Conservation (phyloP, 2,888 invertebrate genomes). For the Incurvaria masculella region DNA sequence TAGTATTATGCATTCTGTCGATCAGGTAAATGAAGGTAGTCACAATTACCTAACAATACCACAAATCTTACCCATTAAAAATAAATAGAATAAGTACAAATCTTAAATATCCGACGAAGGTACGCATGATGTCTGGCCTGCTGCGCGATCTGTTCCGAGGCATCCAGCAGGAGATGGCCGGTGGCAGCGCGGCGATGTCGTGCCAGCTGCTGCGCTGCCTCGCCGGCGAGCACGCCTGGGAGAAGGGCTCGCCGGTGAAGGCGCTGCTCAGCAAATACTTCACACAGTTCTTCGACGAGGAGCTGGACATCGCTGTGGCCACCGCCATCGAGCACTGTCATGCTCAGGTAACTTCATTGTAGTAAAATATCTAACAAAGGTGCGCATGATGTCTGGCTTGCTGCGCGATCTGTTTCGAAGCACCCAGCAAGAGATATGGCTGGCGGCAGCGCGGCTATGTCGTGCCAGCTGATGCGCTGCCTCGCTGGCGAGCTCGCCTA, state of each 20-base stretch:
- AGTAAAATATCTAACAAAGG: background rate
- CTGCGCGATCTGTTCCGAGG: conserved; percentile 37
- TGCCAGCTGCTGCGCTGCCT: conserved; percentile 43
- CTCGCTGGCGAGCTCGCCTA: conserved; percentile 43
- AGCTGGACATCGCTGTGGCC: conserved; percentile 44
- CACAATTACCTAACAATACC: too few species aligned
- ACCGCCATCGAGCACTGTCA: conserved; percentile 44
- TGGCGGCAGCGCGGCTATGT: background rate
- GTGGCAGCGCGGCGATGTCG: conserved; percentile 30
- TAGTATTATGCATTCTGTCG: too few species aligned
- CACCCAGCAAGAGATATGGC: background rate
- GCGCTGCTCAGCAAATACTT: conserved; percentile 34
- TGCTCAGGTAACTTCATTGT: conserved; percentile 29
- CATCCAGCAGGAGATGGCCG: conserved; percentile 31
- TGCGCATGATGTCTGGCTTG: background rate
- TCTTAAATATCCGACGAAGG: conserved; percentile 33
- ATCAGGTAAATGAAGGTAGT: too few species aligned
- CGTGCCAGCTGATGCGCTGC: conserved; percentile 18
- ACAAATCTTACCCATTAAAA: too few species aligned
- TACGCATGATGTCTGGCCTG: conserved; percentile 32
- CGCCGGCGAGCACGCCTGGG: conserved; percentile 45
- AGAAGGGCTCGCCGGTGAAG: conserved; percentile 30
- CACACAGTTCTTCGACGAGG: conserved; percentile 31
- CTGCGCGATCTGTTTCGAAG: background rate
- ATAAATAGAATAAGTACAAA: too few species aligned